Percentiles rank a stretch among this genome's conserved stretches.
These are phyloP conservation scores for Emydocephalus ijimae DNA, from an alignment of 2,113 vertebrate genomes.

Conservation along the genomic window DNA sequence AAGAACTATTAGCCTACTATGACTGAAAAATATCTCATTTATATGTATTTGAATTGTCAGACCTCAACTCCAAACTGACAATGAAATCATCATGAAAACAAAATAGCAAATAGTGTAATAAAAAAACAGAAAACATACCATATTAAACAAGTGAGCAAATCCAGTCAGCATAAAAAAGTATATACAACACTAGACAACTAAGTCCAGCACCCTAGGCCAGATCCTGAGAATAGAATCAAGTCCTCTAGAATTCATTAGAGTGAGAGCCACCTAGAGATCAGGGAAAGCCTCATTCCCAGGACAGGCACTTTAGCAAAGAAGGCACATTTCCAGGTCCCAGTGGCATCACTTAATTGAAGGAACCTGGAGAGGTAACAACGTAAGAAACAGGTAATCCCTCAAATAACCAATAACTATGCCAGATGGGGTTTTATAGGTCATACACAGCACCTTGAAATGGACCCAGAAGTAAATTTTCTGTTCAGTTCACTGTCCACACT, in stretches of 20 bases:
- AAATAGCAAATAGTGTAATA: background rate
- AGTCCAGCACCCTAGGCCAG: background rate
- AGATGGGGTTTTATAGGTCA: background rate
- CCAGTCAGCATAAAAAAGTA: background rate
- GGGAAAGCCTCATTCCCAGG: background rate
- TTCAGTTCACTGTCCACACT: background rate
- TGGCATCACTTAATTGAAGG: background rate
- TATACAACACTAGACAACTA: background rate
- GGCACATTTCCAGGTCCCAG: background rate
- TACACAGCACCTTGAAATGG: background rate
- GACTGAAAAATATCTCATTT: background rate
- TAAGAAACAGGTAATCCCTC: background rate
- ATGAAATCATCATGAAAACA: background rate
- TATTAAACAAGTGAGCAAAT: background rate
- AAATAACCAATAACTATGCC: background rate
- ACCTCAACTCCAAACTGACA: background rate
- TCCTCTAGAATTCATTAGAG: background rate
- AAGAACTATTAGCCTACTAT: background rate
- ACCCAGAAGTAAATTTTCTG: background rate
- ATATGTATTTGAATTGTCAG: background rate
- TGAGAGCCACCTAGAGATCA: background rate
- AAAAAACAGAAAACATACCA: background rate
- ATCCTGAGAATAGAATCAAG: background rate
- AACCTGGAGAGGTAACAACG: background rate
- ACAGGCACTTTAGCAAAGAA: background rate